Percentiles rank a stretch among this genome's conserved stretches.
These are phyloP conservation scores for Baccha elongata DNA, from an alignment of 2,888 invertebrate genomes.

Conservation along the genomic window DNA sequence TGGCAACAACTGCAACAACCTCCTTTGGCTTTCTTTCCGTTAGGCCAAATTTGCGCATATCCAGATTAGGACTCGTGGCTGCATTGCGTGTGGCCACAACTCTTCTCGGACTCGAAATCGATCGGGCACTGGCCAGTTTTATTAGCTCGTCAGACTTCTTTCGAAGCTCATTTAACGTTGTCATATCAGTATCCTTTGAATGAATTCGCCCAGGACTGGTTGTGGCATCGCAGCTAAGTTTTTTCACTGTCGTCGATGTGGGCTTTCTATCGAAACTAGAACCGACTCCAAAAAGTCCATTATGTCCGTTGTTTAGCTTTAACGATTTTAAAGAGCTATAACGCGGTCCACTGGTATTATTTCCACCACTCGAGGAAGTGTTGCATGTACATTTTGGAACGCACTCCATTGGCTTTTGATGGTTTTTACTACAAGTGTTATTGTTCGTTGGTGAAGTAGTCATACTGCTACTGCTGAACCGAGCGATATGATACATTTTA, in stretches of 20 bases:
- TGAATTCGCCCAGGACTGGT: constrained; percentile 74
- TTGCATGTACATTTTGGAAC: constrained; percentile 74
- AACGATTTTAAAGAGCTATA: constrained; percentile 66
- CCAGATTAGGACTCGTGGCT: constrained; percentile 79
- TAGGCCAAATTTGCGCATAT: constrained; percentile 81
- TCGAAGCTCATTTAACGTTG: constrained; percentile 46
- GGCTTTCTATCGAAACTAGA: constrained; percentile 46
- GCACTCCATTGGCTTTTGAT: constrained; percentile 67
- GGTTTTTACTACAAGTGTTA: constrained; percentile 57
- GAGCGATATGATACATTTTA: constrained; percentile 65
- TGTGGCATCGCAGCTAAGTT: constrained; percentile 74
- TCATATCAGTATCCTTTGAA: constrained; percentile 54
- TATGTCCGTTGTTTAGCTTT: constrained; percentile 55
- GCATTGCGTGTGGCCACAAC: constrained; percentile 81
- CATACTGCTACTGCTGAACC: constrained; percentile 69
- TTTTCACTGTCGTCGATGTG: constrained; percentile 39
- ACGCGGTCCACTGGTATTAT: constrained; percentile 34
- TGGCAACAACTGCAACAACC: constrained; percentile 86
- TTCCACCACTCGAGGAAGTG: constrained; percentile 52
- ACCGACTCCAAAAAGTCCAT: constrained; percentile 38
- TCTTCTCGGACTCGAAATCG: constrained; percentile 74
- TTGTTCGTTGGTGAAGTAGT: constrained; percentile 71
- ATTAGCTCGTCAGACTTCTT: constrained; percentile 66
- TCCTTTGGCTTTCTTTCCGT: constrained; percentile 79
- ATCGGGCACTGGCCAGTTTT: constrained; percentile 48